Evolutionary conservation across 1,140 invertebrate species (phyloP), one percentile per base, ranked within the genome.

Genomic region (Trichogramma pretiosum): DNA sequence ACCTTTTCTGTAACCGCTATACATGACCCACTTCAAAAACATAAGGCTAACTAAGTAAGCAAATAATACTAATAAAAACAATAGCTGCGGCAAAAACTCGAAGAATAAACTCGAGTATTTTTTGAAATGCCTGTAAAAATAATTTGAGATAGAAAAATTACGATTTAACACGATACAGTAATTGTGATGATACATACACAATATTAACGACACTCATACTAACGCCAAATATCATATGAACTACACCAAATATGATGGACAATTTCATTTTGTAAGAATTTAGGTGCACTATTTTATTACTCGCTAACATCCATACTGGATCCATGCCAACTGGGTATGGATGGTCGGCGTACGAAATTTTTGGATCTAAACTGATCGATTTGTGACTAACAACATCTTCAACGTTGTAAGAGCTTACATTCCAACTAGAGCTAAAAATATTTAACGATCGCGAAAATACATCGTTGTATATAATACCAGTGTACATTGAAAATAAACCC

Each of bases 251-350:
- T 55, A 98, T 93, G 48, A 99, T 91, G 16, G 94, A 98, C 28
- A 96, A 72, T 66, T 99, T 99, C 96, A 99, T 99, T 77, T 99
- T 99, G 72, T 89, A 93, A 0, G 93, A 95, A 74, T 99, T 99
- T 17, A 93, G 73, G 72, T 96, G 98, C 37, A 91, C 86, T 56
- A 99, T 95, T 73, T 98, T 98, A 74, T 99, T 99, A 46, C 82
- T 76, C 2, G 93, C 81, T 45, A 93, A 58, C 78, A 83, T 55
- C 93, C 93, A 96, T 24, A 93, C 83, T 0, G 93, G 93, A 76
- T 96, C 93, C 55, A 97, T 68, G 11, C 92, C 92, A 53, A 94
- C 74, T 4, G 86, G 81, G 72, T 95, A 96, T 1, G 84, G 82
- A 37, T 61, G 50, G 7, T 75, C 67, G 0, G 57, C 59, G 48